phyloP scores from a whole-genome alignment of 1,140 invertebrate species.

The Andrena cerasifolii region DNA sequence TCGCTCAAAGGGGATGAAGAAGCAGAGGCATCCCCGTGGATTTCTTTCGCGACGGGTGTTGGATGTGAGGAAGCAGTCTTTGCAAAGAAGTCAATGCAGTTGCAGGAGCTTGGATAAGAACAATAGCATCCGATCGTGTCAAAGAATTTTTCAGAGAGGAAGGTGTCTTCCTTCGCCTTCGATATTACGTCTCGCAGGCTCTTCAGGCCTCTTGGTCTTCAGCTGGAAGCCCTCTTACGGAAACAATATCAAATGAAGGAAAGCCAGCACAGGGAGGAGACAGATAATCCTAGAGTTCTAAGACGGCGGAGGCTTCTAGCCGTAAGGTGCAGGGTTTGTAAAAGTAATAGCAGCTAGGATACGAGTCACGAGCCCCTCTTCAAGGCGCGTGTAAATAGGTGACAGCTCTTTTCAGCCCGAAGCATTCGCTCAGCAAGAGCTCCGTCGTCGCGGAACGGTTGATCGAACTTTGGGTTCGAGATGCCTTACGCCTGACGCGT shows the following conservation, averaged over 20 bases:
- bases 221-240: not conserved
- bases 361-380: too few species aligned
- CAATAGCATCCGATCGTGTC: not conserved
- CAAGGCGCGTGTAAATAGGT: not conserved
- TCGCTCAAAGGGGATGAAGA: constrained; percentile 5
- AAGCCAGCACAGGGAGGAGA: too few species aligned
- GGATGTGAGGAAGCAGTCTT: constrained; percentile 9
- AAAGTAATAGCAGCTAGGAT: not conserved
- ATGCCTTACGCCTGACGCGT: not conserved
- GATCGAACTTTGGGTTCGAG: not conserved
- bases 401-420: not conserved
- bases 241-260: too few species aligned
- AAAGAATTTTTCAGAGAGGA: not conserved
- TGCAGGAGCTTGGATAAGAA: not conserved
- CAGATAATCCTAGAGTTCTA: not conserved
- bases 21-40: constrained; percentile 12
- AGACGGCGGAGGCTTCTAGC: too few species aligned
- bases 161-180: not conserved
- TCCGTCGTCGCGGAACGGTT: not conserved
- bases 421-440: not conserved
- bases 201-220: not conserved
- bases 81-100: constrained; percentile 41
- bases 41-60: constrained; percentile 9
- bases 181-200: not conserved
- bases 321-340: too few species aligned